Percentiles rank a stretch among this genome's conserved stretches.
phyloP scores from a whole-genome alignment of 2,888 invertebrate species.

The Mythimna ferrago region DNA sequence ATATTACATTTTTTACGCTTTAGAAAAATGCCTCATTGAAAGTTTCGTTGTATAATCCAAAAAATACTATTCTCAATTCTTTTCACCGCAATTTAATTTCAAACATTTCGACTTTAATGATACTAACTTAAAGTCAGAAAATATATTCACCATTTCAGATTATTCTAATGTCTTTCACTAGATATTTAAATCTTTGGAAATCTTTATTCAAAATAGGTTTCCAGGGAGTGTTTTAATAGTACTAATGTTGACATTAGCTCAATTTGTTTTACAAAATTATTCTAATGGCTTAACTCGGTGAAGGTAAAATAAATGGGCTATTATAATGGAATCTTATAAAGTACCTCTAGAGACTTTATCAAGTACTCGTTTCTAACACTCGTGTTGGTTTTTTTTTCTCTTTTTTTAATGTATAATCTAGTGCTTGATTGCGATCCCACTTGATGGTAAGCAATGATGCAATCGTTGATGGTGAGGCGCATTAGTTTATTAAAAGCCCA shows the following conservation, averaged over 20 bases:
- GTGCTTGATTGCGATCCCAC: too few relatives aligned
- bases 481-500: too few relatives aligned
- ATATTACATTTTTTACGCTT: too few relatives aligned
- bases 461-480: too few relatives aligned
- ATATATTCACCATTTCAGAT: conserved; percentile 34
- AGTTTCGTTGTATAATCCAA: too few relatives aligned
- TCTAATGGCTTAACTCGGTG: conserved; percentile 32
- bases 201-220: conserved; percentile 32
- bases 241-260: conserved; percentile 40
- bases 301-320: conserved; percentile 27
- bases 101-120: conserved; percentile 3
- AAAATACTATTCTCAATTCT: neutral
- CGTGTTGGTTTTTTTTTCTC: too few relatives aligned
- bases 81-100: neutral
- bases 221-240: conserved; percentile 44
- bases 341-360: neutral
- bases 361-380: neutral
- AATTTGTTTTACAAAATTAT: conserved; percentile 51
- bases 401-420: too few relatives aligned
- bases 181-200: conserved; percentile 40
- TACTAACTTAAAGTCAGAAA: conserved; percentile 6
- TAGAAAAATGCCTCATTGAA: too few relatives aligned
- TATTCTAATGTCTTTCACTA: conserved; percentile 35
- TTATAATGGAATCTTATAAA: conserved; percentile 30
- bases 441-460: too few relatives aligned